phyloP scores from a whole-genome alignment of 2,888 invertebrate genomes.

The Acrobasis repandana region DNA sequence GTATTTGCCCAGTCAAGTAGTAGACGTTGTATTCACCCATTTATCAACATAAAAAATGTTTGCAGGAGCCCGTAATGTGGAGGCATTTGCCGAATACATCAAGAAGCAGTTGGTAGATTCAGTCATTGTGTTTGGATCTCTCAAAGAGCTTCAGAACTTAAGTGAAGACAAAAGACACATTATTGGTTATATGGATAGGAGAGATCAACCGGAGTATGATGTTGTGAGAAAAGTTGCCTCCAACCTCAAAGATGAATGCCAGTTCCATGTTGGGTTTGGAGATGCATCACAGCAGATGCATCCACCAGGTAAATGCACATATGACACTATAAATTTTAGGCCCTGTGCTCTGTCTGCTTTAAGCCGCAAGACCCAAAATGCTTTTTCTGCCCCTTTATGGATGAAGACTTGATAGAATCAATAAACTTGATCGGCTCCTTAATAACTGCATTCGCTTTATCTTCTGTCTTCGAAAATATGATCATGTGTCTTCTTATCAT shows the following conservation, averaged over 20 bases:
- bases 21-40: no score
- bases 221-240: slow-evolving; percentile 91
- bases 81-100: slow-evolving; percentile 95
- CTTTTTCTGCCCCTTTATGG: no score
- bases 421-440: no score
- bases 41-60: slow-evolving; percentile 13
- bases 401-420: no score
- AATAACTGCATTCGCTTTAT: no score
- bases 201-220: slow-evolving; percentile 91
- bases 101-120: slow-evolving; percentile 94
- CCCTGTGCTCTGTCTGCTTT: no score
- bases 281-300: slow-evolving; percentile 92
- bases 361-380: no score
- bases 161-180: slow-evolving; percentile 93
- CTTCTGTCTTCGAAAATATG: no score
- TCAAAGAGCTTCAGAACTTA: slow-evolving; percentile 88
- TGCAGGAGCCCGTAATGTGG: slow-evolving; percentile 89
- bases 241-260: slow-evolving; percentile 96
- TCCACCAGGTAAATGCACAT: slow-evolving; percentile 84
- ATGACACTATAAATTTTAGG: no score
- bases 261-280: slow-evolving; percentile 96
- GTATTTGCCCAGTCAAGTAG: no score
- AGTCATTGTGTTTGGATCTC: slow-evolving; percentile 88
- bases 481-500: no score
- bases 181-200: slow-evolving; percentile 94